Base-by-base conservation (phyloP, 1,140 invertebrate genomes). In the Nephotettix cincticeps region DNA sequence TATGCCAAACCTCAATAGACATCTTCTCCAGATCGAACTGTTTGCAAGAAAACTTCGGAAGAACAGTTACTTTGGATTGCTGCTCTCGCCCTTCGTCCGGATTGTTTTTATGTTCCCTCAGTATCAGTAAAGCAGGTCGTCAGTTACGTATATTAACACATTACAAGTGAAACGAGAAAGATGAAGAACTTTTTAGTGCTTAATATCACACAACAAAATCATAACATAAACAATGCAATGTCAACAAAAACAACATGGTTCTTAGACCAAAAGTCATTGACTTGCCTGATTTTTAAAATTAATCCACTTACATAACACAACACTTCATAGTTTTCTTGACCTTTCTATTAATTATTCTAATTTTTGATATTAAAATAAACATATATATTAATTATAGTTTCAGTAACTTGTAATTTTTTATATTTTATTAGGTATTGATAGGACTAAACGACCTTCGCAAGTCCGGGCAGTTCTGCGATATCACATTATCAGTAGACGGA, bases 401-500 rank as follows among this genome's bases (percentile, higher is more conserved):
- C n/a, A n/a, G 9, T 43, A 43, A 43, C 40, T 9, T 17, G 29
- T 13, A 71, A 32, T 21, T 1, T n/a, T 51, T 28, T 1, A 70
- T 67, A 32, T 65, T 70, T 61, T 36, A 40, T 75, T 72, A 82
- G 81, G 75, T 86, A n/a, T 76, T 86, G n/a, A 73, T 75, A 51
- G 85, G 85, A 4, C 79, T 87, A 32, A 85, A 86, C 71, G 80
- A 83, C 45, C 76, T 86, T 3, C 80, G 85, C 13, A 80, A 81
- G 51, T 85, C 85, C 69, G 81, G 80, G 68, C 84, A 87, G 73
- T 80, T 88, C 6, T 88, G 86, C 21, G 95, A 97, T 81, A 91
- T 97, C 23, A 87, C 93, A 54, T 81, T 97, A 23, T 90, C 94
- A 82, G 93, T 97, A 14, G 94, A 92, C 54, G 86, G 87, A 17